Conservation (phyloP, 2,888 invertebrate genomes). For the Lagria hirta region DNA sequence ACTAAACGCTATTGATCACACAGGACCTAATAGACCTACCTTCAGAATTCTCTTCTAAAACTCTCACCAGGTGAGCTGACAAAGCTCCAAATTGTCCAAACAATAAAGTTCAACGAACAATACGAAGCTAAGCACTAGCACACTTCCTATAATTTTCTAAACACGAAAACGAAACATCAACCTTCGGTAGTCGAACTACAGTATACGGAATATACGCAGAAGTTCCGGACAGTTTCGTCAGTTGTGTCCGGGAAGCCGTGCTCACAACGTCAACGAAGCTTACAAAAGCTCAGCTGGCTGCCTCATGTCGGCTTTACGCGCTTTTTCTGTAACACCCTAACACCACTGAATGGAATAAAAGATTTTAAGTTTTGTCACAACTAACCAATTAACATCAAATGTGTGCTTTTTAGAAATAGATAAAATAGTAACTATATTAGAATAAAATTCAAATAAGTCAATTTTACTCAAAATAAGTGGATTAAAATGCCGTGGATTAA, state of each 20-base stretch:
- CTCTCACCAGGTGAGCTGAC: too few relatives aligned
- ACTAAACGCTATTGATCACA: too few relatives aligned
- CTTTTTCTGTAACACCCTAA: conserved; percentile 18
- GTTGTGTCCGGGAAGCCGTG: conserved; percentile 51
- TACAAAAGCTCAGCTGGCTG: conserved; percentile 8
- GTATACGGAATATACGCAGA: conserved; percentile 21
- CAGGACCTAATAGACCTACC: too few relatives aligned
- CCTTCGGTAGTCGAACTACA: conserved; percentile 27
- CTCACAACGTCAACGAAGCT: conserved; percentile 35
- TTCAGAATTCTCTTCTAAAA: too few relatives aligned
- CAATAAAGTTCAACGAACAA: conserved; percentile 27
- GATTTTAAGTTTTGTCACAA: too few relatives aligned
- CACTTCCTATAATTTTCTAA: conserved; percentile 25
- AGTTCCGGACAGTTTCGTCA: conserved; percentile 38
- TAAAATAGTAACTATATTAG: too few relatives aligned
- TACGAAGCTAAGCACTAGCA: too few relatives aligned
- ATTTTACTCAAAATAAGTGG: conserved; percentile 16
- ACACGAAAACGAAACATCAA: too few relatives aligned
- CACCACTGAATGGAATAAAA: too few relatives aligned
- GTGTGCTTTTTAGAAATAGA: too few relatives aligned
- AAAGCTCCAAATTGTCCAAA: conserved; percentile 18
- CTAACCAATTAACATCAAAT: too few relatives aligned
- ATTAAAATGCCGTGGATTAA: conserved; percentile 56
- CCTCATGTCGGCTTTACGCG: conserved; percentile 30
- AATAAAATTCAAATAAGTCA: too few relatives aligned